Base-by-base conservation (phyloP, 2,797 vertebrate genomes). In the Darevskia nairensis region DNA sequence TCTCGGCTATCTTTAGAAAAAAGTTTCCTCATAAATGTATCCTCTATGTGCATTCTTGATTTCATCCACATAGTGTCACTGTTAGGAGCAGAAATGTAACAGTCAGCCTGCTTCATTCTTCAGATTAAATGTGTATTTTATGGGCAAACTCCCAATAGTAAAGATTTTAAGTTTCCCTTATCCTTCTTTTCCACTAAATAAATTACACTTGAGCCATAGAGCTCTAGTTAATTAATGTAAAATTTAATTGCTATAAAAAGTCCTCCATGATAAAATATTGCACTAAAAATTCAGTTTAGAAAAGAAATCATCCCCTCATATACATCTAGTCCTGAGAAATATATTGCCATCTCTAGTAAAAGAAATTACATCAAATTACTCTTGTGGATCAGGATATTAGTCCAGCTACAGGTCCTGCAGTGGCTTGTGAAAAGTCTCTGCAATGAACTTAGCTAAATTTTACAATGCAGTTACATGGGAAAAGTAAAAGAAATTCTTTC, bases 31-130 rank as follows among this genome's bases (percentile, higher is more conserved):
- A 89, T 1, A 0, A 69, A 79, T 41, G 71, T 87, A 84, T 46
- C 75, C 71, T 92, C 29, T n/a, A 0, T 0, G 0, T 97, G 96
- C 96, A 95, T 93, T 96, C 96, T 95, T 96, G 83, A 83, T 82
- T 96, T 95, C 93, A 95, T 95, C 96, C 96, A 97, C 96, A 97
- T 91, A 96, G 96, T 97, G 96, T 97, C 96, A 96, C 95, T 97
- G 5, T 96, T 95, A 95, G 95, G 95, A 95, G 95, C 94, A 94
- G 87, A 89, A 94, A 95, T 93, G 91, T 94, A 95, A 93, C 88
- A 29, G 15, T 89, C 88, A 90, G 89, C 86, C 93, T 0, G 32
- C 93, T 94, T 94, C 64, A 84, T 46, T 91, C 92, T 90, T 93
- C 88, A 92, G 82, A 89, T 46, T 66, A 68, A 82, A 94, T 89